Evolutionary conservation across 1,140 invertebrate species (phyloP).

Genomic region (Cyclargus thomasi): DNA sequence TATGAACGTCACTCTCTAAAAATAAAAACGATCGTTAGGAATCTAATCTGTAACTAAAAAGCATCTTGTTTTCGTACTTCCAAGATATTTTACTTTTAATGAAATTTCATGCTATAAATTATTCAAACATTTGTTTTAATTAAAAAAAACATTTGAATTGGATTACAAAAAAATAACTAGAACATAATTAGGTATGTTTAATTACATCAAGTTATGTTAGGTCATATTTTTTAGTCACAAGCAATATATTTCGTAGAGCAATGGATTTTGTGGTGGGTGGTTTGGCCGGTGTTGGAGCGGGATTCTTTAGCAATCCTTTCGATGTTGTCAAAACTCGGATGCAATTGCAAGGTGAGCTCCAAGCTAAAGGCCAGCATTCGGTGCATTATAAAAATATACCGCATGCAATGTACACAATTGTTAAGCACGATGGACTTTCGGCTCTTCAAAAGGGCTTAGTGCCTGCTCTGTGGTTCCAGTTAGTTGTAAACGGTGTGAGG

Average conservation of each 20-base stretch:
- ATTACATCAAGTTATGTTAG: neutral
- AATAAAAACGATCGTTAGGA: slow-evolving; percentile 2
- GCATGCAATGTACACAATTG: slow-evolving; percentile 81
- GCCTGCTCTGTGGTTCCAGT: slow-evolving; percentile 81
- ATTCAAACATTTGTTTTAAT: too few species aligned
- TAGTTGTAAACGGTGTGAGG: slow-evolving; percentile 72
- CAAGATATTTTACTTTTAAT: too few species aligned
- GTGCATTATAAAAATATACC: slow-evolving; percentile 83
- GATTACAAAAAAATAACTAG: too few species aligned
- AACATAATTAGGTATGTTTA: neutral
- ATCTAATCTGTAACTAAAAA: neutral
- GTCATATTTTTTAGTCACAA: neutral
- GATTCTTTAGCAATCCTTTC: slow-evolving; percentile 83
- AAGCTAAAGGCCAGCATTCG: slow-evolving; percentile 78
- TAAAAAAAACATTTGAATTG: too few species aligned
- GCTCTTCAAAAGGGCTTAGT: slow-evolving; percentile 84
- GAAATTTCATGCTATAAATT: too few species aligned
- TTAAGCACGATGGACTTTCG: slow-evolving; percentile 79
- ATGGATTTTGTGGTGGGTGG: slow-evolving; percentile 83
- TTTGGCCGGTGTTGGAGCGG: slow-evolving; percentile 80
- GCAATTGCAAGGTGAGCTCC: slow-evolving; percentile 92
- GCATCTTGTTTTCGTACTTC: too few species aligned
- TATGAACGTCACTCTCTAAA: neutral
- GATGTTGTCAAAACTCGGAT: slow-evolving; percentile 89
- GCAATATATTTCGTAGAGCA: slow-evolving; percentile 40